Evolutionary conservation across 2,113 vertebrate genomes (phyloP), one percentile per base, ranked within the genome.

Genomic region (Excalfactoria chinensis): DNA sequence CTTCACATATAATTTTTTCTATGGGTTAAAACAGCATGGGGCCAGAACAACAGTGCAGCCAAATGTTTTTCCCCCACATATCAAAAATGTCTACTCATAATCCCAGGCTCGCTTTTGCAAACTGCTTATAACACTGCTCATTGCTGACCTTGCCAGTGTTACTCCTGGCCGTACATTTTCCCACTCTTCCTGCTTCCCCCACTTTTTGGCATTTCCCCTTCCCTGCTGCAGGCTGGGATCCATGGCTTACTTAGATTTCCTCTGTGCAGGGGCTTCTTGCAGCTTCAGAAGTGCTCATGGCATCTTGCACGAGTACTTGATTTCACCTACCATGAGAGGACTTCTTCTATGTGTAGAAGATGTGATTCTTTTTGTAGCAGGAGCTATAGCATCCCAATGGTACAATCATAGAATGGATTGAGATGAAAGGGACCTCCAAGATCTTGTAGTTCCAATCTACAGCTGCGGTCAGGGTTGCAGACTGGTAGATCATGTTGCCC

Each of bases 91-190:
- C 85, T 78, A 74, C 56, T 90, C 15, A 32, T 91, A 84, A 95
- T 92, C 80, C 80, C 40, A 58, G 83, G 26, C 30, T 93, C n/a
- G 15, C 55, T 69, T 84, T 60, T 80, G 64, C 92, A 93, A 79
- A 70, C 43, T 68, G 71, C 43, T 90, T 73, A 18, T 91, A 88
- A 62, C 51, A 34, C 79, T 84, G 23, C 68, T 85, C 20, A 22
- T 41, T 84, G 72, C 76, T 88, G 81, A 93, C 82, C 55, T 84
- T 85, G 77, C 87, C 90, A 92, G 78, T 86, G 93, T 72, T 94
- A 63, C 91, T 91, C 74, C 82, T 94, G 96, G 87, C 88, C 91
- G 89, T 94, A 91, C 88, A 89, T 95, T 93, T 93, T 95, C 89
- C 91, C 59, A 73, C 82, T 93, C 84, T 69, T 80, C 58, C 72